Percentiles rank a stretch among this genome's conserved stretches.
These are phyloP conservation scores for Apostichopus parvimensis DNA, from an alignment of 35 echinoderm and acorn worm species.

Conservation along the genomic window DNA sequence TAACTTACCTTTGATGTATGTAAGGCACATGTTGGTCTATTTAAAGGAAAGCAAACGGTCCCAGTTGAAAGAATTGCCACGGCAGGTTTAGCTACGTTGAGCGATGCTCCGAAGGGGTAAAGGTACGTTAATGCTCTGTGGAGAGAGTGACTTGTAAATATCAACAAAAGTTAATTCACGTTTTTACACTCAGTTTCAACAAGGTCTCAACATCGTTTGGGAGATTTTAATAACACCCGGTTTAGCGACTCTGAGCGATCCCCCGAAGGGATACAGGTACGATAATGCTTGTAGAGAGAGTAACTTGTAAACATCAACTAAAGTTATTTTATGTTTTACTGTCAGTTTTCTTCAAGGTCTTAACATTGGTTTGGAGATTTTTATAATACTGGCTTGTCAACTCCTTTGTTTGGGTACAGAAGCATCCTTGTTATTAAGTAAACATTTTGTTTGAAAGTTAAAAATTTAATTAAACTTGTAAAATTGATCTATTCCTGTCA, in stretches of 20 bases:
- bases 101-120: constrained; percentile 89
- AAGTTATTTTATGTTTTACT: too few species aligned
- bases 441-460: too few species aligned
- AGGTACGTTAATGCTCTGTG: constrained; percentile 88
- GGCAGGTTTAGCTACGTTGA: constrained; percentile 93
- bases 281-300: constrained; percentile 67
- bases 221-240: constrained; percentile 37
- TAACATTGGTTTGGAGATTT: too few species aligned
- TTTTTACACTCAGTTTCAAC: too few species aligned
- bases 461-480: too few species aligned
- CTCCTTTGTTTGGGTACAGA: background rate
- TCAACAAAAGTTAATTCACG: background rate
- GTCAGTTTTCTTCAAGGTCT: too few species aligned
- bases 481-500: too few species aligned
- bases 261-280: constrained; percentile 83
- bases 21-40: constrained; percentile 92
- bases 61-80: constrained; percentile 88
- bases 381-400: too few species aligned
- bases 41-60: constrained; percentile 92
- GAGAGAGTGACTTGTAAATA: background rate
- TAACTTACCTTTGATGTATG: constrained; percentile 89
- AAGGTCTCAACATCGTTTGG: too few species aligned
- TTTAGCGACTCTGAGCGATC: constrained; percentile 85
- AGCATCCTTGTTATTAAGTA: too few species aligned
- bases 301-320: background rate